phyloP scores from a whole-genome alignment of 1,140 invertebrate genomes.

The Pseudomyrmex flavicornis region DNA sequence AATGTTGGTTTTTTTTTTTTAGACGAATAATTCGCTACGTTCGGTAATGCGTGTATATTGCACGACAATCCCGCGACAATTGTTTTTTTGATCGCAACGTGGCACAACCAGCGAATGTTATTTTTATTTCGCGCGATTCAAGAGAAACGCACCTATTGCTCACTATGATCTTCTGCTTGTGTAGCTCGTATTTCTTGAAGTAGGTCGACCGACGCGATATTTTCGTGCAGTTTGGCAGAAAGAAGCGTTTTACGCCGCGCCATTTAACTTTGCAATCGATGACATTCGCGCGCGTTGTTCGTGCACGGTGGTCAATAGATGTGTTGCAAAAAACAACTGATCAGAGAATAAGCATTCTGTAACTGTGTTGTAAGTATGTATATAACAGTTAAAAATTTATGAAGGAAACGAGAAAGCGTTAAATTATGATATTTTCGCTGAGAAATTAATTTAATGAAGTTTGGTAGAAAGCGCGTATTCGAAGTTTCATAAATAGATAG shows the following conservation, averaged over 20 bases:
- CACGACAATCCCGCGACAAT: too few relatives aligned
- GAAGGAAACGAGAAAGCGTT: not conserved
- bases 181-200: slow-evolving; percentile 32
- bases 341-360: not conserved
- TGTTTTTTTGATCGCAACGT: slow-evolving; percentile 5
- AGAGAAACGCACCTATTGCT: slow-evolving; percentile 5
- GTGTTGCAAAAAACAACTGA: not conserved
- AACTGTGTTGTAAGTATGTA: not conserved
- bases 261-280: slow-evolving; percentile 20
- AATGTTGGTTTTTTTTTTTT: too few relatives aligned
- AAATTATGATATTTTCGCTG: not conserved
- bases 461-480: not conserved
- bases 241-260: slow-evolving; percentile 31
- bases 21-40: too few relatives aligned
- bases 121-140: slow-evolving; percentile 13
- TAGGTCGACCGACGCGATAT: slow-evolving; percentile 47
- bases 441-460: not conserved
- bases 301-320: not conserved
- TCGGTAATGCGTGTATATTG: too few relatives aligned
- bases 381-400: too few relatives aligned
- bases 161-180: not conserved
- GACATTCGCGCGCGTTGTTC: not conserved
- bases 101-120: slow-evolving; percentile 16
- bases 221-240: slow-evolving; percentile 47
- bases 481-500: not conserved